Base-by-base conservation (phyloP, 2,888 invertebrate species). In the Agrotis clavis region DNA sequence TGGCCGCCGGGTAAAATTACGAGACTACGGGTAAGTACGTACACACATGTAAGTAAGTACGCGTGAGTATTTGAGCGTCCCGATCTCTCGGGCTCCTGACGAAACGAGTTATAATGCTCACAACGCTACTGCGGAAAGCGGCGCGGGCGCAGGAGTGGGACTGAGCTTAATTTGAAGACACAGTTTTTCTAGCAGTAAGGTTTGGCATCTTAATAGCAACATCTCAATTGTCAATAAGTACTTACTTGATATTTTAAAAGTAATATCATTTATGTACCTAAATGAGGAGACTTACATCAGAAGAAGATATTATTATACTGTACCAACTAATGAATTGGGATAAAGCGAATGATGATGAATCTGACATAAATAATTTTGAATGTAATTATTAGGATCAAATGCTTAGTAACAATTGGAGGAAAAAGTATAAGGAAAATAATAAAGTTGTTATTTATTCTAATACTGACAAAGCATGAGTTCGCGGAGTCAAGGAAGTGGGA, bases 1-100 rank as follows among this genome's bases (percentile, higher is more conserved):
- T 92, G 90, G 92, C 92, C 90, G 90, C 84, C 90, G 91, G 92
- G 92, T 94, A 93, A 92, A 92, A 94, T 94, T 94, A 93, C 92
- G 88, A 88, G 89, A 87, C 89, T 86, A 86, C 87, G 82, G 85
- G 85, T 88, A 88, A 68, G 79, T 86, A 84, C 83, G 79, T 83
- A 84, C 80, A 86, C 74, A 81, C 80, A 76, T 73, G 35, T 57
- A 57, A 35, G 57, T 35, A 57, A 35, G 75, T 56, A 79, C 81
- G 82, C 71, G 73, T 81, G 77, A 83, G 85, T 86, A 81, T 84
- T 77, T 86, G 83, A 75, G 72, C 63, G 75, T 71, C 74, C 71
- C 69, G 72, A 79, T 77, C 77, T 67, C 77, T 74, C 73, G 64
- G 41, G 69, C 69, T 81, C 69, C 77, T 71, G 76, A 70, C 80